Conservation (phyloP, 2,797 vertebrate genomes). For the Falco berigora region DNA sequence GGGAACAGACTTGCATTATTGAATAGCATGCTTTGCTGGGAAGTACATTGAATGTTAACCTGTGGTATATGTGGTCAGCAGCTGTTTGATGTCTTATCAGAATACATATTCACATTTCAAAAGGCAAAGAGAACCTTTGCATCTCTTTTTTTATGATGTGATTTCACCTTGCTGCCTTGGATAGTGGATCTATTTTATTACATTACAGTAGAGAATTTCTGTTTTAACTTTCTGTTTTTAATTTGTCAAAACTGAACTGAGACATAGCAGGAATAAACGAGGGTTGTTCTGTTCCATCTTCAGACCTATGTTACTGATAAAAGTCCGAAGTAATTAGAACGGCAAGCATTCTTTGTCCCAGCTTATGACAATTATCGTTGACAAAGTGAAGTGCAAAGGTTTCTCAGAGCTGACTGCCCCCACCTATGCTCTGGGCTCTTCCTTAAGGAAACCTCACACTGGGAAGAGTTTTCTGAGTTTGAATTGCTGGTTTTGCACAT, state of each 20-base stretch:
- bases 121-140: background rate
- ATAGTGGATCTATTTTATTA: background rate
- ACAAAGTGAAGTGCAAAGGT: background rate
- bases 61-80: constrained; percentile 18
- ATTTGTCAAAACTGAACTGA: background rate
- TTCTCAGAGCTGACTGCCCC: background rate
- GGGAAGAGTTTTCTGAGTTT: background rate
- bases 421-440: background rate
- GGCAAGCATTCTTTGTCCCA: background rate
- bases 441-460: background rate
- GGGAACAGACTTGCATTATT: background rate
- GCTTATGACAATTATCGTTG: background rate
- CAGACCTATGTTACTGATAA: background rate
- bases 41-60: background rate
- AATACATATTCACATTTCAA: background rate
- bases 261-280: background rate
- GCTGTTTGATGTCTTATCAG: background rate
- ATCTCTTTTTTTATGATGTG: background rate
- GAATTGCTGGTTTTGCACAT: background rate
- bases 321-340: background rate
- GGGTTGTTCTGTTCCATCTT: background rate
- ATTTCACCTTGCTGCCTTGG: background rate
- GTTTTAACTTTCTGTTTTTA: background rate
- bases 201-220: background rate
- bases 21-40: background rate